Conservation (phyloP, 2,113 vertebrate species). For the Cyanistes caeruleus region DNA sequence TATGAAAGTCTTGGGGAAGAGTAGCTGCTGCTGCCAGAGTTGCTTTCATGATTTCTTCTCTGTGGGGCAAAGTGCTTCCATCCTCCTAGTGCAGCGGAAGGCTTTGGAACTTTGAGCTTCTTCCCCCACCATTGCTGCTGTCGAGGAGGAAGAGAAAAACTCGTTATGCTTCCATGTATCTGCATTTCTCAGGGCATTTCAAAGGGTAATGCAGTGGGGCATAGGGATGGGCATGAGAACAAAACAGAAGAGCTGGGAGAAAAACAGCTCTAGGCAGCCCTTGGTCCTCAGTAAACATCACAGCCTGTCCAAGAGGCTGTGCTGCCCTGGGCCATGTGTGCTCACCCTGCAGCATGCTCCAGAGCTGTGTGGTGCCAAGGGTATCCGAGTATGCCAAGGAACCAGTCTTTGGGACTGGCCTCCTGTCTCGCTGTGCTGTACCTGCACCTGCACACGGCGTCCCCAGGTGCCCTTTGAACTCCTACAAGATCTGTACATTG, state of each 20-base stretch:
- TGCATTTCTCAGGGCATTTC: background rate
- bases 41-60: background rate
- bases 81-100: background rate
- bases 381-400: background rate
- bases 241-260: background rate
- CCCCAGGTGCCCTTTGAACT: background rate
- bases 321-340: background rate
- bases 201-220: background rate
- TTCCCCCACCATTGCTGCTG: background rate
- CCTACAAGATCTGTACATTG: background rate
- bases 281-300: background rate
- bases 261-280: background rate
- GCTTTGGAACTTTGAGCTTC: background rate
- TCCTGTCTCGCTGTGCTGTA: background rate
- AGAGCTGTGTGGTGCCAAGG: background rate
- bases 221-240: background rate
- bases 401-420: background rate
- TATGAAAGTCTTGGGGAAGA: background rate
- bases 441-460: fast-evolving
- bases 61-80: background rate
- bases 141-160: background rate
- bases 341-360: background rate
- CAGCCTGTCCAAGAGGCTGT: background rate
- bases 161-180: background rate
- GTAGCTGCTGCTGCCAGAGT: background rate